phyloP scores from a whole-genome alignment of 2,888 invertebrate genomes.

The Parnassius orleans region DNA sequence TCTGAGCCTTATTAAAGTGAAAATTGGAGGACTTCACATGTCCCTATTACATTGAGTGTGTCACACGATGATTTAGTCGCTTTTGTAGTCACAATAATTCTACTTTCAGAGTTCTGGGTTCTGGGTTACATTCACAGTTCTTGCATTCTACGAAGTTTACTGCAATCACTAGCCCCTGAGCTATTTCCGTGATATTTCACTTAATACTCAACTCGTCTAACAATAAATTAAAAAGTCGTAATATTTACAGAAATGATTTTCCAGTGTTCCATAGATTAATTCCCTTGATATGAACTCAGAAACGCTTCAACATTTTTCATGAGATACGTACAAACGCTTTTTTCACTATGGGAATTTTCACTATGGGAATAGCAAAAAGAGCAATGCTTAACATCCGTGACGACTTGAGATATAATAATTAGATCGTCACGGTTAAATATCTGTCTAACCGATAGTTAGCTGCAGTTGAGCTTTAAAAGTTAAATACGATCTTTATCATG shows the following conservation, averaged over 20 bases:
- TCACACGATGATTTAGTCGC: no score
- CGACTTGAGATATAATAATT: constrained; percentile 22
- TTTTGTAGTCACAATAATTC: no score
- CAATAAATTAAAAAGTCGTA: not conserved
- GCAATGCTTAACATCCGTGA: constrained; percentile 19
- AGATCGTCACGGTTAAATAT: constrained; percentile 28
- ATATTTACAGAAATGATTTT: not conserved
- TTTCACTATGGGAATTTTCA: no score
- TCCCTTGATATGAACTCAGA: not conserved
- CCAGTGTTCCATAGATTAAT: not conserved
- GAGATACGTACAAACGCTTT: not conserved
- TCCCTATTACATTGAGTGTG: no score
- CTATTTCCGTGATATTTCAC: no score
- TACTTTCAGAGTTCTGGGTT: no score
- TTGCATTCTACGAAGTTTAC: no score
- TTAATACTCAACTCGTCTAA: no score
- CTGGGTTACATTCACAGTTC: no score
- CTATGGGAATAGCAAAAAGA: constrained; percentile 1
- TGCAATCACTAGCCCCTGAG: no score
- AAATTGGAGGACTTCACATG: no score
- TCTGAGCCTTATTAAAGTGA: no score
- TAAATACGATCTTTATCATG: constrained; percentile 11
- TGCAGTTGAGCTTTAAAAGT: constrained; percentile 14
- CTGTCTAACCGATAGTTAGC: constrained; percentile 20
- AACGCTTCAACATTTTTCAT: constrained; percentile 2